Percentiles rank a stretch among this genome's conserved stretches.
Evolutionary conservation across 1,140 invertebrate genomes (phyloP).

Genomic region (Dendrolimus kikuchii): DNA sequence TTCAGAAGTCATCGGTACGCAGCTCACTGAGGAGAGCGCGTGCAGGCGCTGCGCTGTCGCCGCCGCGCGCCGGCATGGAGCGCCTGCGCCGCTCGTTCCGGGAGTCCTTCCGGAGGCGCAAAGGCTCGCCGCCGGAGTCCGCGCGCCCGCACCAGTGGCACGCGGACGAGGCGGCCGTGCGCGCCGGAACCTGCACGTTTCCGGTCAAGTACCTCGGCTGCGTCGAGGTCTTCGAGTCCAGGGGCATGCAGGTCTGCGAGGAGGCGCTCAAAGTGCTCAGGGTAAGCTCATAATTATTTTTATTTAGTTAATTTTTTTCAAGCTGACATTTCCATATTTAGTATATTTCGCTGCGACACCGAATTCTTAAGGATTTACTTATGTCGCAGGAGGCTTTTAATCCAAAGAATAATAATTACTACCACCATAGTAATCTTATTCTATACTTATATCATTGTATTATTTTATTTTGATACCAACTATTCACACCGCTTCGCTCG

Average conservation of each 20-base stretch:
- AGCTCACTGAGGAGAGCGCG: constrained; percentile 73
- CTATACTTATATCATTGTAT: too few relatives aligned
- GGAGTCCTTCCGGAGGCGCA: constrained; percentile 91
- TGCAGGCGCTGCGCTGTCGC: constrained; percentile 80
- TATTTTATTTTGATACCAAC: too few relatives aligned
- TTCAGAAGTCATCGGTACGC: constrained; percentile 70
- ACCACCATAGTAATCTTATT: too few relatives aligned
- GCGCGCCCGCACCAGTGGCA: constrained; percentile 98
- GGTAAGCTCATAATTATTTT: constrained; percentile 72
- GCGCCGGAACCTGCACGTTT: constrained; percentile 96
- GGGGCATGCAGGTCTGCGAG: constrained; percentile 99
- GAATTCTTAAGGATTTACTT: too few relatives aligned
- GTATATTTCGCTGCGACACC: not conserved
- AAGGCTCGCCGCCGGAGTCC: constrained; percentile 87
- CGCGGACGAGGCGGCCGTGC: constrained; percentile 96
- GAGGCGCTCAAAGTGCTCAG: constrained; percentile 95
- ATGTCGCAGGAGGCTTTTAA: too few relatives aligned
- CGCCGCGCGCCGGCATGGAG: constrained; percentile 88
- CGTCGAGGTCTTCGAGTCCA: constrained; percentile 98
- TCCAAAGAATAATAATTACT: too few relatives aligned
- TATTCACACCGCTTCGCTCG: too few relatives aligned
- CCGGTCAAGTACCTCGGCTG: constrained; percentile 99
- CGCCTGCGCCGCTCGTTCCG: constrained; percentile 91
- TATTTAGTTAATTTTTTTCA: not conserved
- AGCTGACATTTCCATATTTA: not conserved